Base-by-base conservation (phyloP, 2,888 invertebrate genomes). In the Brachypalpus laphriformis region DNA sequence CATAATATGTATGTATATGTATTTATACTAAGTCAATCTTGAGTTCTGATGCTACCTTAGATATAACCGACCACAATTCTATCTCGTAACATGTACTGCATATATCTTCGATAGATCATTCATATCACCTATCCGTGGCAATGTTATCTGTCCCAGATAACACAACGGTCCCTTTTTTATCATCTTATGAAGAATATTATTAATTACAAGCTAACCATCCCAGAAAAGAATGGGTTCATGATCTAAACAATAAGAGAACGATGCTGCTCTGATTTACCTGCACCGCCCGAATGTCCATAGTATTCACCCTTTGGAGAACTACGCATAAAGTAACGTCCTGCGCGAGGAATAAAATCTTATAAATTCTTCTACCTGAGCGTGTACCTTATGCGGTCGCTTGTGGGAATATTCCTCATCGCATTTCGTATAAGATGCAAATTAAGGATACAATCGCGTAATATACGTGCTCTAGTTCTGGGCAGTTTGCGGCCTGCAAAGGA, bases 401-500 rank as follows among this genome's bases (percentile, higher is more conserved):
- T 80, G 81, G 81, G 81, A 85, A 85, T 85, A 83, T 65, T 82
- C 40, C 61, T 70, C 80, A 76, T 59, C 75, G 74, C 74, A 65
- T 71, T 56, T 5, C 11, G 51, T 71, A 47, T 59, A 66, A 76
- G 85, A 81, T 85, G 85, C 76, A 85, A 85, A 85, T 85, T 85
- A 81, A 81, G 75, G 37, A 76, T 65, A 74, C 81, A 54, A 66
- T 54, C 85, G 85, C 85, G 85, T 71, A 81, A 71, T 77, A 61
- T 78, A 45, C 18, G 34, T 85, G 81, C 71, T 85, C 85, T 76
- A 85, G 81, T 81, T 85, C 71, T 85, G 81, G 85, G 61, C 81
- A 85, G 85, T 81, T 85, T 80, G 68, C 16, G 83, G 56, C 74
- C 80, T 65, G 74, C 56, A 74, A 37, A 49, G 45, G 56, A 18